Evolutionary conservation across 2,797 vertebrate species (phyloP), one percentile per base, ranked within the genome.

Genomic region (Dendrocincla tyrannina): DNA sequence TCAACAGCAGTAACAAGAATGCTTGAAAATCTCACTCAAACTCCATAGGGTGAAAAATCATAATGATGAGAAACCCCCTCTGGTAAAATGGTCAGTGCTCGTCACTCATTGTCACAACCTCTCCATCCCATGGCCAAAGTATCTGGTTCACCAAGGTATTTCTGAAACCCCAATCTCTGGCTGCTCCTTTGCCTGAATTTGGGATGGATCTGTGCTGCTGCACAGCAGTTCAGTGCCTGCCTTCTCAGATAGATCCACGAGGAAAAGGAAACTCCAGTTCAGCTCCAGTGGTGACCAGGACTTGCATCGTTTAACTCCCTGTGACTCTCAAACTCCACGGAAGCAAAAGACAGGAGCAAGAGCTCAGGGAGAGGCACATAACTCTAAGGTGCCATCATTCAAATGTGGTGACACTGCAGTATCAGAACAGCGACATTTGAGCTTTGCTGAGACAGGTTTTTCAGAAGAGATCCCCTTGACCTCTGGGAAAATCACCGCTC

Each of bases 301-400:
- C 35, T 74, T 1, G 0, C 23, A 20, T 17, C 1, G 0, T 62
- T 53, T 23, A 56, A 80, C 10, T 33, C 46, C 58, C 11, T 44
- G 35, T 0, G 1, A 32, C 39, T 25, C 37, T 17, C 33, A 74
- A 5, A 68, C 14, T 56, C 1, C 42, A n/a, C 56, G 37, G 80
- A 11, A 35, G 18, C n/a, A 67, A 50, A 83, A 52, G 23, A 39
- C 46, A 53, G 63, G 11, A 84, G 47, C 10, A 32, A 47, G 33
- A 37, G 47, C 41, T 67, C 16, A 11, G 63, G 63, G 23, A 46
- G 32, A 33, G 63, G n/a, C 23, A 44, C 30, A 13, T 42, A 46
- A 33, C 52, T 42, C 11, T 7, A 27, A 23, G 13, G 35, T n/a
- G 64, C 24, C 16, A 1, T 27, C 11, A 39, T 16, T 41, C 75